Evolutionary conservation across 2,888 invertebrate genomes (phyloP).

Genomic region (Troides oblongomaculatus): DNA sequence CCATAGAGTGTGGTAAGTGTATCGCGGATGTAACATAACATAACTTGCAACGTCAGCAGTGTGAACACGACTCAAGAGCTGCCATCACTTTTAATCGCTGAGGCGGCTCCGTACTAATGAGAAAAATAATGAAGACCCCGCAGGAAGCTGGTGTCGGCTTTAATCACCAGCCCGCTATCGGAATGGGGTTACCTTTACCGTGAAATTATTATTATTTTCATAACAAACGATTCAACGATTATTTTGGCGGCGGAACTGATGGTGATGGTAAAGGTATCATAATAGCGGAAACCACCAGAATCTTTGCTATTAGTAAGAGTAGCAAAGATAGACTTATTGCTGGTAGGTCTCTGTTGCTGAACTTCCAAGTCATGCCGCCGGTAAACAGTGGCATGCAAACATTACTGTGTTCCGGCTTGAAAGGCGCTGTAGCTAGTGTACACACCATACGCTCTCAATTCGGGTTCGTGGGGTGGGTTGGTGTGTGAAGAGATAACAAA

Average conservation of each 20-base stretch:
- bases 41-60: background rate
- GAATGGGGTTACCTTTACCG: conserved; percentile 30
- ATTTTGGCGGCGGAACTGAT: background rate
- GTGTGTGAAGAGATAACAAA: too few species aligned
- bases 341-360: too few species aligned
- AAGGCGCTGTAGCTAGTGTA: too few species aligned
- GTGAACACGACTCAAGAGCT: conserved; percentile 39
- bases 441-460: too few species aligned
- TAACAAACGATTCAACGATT: background rate
- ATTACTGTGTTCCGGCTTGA: too few species aligned
- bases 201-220: conserved; percentile 6
- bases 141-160: conserved; percentile 50
- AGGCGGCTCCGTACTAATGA: conserved; percentile 70
- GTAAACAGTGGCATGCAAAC: too few species aligned
- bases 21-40: background rate
- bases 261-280: too few species aligned
- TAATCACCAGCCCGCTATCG: conserved; percentile 59
- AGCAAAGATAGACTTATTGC: too few species aligned
- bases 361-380: too few species aligned
- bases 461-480: too few species aligned
- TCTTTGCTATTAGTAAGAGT: too few species aligned
- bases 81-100: conserved; percentile 65
- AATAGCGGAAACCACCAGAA: too few species aligned
- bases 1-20: background rate
- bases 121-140: conserved; percentile 72